phyloP scores from a whole-genome alignment of 1,140 invertebrate species.

The Pristionchus pacificus region DNA sequence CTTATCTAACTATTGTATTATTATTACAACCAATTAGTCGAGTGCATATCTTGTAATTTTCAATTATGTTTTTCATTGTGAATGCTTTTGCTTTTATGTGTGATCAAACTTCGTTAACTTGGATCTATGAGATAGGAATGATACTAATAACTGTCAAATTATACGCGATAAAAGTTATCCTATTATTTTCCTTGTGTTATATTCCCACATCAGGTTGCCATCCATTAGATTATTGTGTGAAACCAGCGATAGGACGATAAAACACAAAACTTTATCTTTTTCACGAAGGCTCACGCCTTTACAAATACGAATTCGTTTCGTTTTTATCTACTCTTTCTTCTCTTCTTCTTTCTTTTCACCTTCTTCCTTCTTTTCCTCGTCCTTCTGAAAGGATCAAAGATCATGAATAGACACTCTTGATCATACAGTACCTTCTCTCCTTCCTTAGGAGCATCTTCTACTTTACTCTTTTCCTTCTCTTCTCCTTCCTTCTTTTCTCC shows the following conservation, averaged over 20 bases:
- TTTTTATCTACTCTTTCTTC: no score
- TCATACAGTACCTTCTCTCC: no score
- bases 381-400: no score
- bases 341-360: no score
- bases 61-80: no score
- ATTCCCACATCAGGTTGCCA: background rate
- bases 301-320: no score
- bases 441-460: no score
- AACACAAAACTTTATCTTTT: conserved; percentile 4
- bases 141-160: background rate
- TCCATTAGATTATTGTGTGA: background rate
- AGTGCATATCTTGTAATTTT: no score
- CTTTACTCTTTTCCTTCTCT: background rate
- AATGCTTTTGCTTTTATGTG: background rate
- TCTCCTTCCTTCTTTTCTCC: background rate
- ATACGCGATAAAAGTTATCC: background rate
- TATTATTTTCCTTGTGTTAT: background rate
- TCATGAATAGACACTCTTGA: no score
- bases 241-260: background rate
- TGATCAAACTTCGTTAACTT: conserved; percentile 1
- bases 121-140: background rate
- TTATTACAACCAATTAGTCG: no score
- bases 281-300: background rate
- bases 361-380: no score
- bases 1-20: no score